A percentile compares a stretch with the other conserved stretches of the same genome.
Evolutionary conservation across 2,797 vertebrate species (phyloP).

Genomic region (Anniella stebbinsi): DNA sequence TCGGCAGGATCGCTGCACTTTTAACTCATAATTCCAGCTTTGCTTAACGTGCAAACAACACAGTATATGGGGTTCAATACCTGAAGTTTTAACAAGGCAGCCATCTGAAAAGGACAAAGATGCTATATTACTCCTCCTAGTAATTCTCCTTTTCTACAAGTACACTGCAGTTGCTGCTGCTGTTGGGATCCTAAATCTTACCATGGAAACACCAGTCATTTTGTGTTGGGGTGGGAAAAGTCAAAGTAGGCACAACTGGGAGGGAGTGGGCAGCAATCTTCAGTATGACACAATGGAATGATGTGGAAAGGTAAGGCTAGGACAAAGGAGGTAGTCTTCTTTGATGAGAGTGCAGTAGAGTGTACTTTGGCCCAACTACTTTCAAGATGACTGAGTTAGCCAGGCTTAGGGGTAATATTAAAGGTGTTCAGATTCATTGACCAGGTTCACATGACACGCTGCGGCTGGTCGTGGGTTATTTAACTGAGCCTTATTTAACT

Average conservation of each 20-base stretch:
- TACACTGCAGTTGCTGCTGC: not conserved
- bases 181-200: not conserved
- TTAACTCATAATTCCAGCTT: not conserved
- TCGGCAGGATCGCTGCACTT: not conserved
- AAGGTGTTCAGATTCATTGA: not conserved
- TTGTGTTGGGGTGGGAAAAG: not conserved
- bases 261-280: not conserved
- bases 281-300: not conserved
- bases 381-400: not conserved
- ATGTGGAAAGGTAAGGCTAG: not conserved
- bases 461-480: too few species aligned
- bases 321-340: not conserved
- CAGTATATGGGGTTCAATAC: accelerated
- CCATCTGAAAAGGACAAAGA: not conserved
- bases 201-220: not conserved
- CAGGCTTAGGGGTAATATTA: not conserved
- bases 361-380: not conserved
- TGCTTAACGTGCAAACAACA: not conserved
- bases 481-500: too few species aligned
- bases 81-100: accelerated
- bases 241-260: not conserved
- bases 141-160: not conserved
- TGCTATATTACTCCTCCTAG: not conserved
- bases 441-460: too few species aligned
- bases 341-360: not conserved